These are phyloP conservation scores for Parthenolecanium corni DNA, from an alignment of 2,888 invertebrate species.

Conservation along the genomic window DNA sequence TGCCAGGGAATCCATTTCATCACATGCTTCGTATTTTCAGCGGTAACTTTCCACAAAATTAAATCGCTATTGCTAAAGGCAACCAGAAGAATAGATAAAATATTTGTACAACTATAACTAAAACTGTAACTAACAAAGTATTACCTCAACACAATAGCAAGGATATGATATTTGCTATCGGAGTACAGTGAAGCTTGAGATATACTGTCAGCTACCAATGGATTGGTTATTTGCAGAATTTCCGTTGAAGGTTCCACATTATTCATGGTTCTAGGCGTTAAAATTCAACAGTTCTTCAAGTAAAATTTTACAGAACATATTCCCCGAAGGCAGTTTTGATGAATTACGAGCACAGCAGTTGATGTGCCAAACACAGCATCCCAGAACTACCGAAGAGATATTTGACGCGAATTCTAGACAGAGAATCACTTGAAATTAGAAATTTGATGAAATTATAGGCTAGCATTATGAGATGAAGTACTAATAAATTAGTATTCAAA, in stretches of 20 bases:
- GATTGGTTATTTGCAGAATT: constrained; percentile 8
- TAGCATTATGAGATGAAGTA: no score
- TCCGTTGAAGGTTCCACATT: neutral
- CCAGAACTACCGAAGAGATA: no score
- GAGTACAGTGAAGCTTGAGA: constrained; percentile 3
- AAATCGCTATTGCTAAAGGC: constrained; percentile 14
- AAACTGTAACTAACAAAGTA: no score
- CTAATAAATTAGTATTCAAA: no score
- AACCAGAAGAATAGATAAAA: neutral
- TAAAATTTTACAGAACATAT: no score
- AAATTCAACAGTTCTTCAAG: neutral
- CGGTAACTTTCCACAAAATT: constrained; percentile 15
- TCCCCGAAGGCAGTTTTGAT: no score
- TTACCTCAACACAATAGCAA: constrained; percentile 17
- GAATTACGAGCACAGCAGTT: no score
- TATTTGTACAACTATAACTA: neutral
- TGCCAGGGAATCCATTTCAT: constrained; percentile 23
- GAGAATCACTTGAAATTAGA: no score
- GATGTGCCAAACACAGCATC: no score
- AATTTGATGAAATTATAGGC: no score
- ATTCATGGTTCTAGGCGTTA: neutral
- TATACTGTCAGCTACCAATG: constrained; percentile 1
- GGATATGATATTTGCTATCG: constrained; percentile 10
- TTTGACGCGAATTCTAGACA: no score
- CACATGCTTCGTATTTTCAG: neutral